Evolutionary conservation across 2,113 vertebrate genomes (phyloP), one percentile per base, ranked within the genome.

Genomic region (Megaleporinus macrocephalus): DNA sequence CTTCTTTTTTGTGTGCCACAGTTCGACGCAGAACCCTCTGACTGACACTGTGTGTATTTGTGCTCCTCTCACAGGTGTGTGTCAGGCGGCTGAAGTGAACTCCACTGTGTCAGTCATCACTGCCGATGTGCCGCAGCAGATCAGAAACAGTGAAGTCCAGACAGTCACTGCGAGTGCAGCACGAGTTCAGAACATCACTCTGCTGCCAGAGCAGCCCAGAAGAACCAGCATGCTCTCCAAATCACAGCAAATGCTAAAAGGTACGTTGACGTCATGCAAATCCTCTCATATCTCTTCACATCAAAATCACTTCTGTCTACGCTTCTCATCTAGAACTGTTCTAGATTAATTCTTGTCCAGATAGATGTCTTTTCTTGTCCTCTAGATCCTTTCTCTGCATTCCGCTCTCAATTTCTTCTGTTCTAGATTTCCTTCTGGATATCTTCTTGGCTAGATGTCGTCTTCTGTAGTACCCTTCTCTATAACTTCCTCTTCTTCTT

Each of bases 161-260:
- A 26, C 24, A 10, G 57, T 61, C 6, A n/a, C 57, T 61, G 57
- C 26, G n/a, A 11, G 20, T 11, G 12, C 57, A 61, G 11, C n/a
- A 24, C 57, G 1, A 61, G 10, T 24, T 26, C n/a, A 26, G 24
- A n/a, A 57, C 57, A 9, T 61, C 57, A 61, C 57, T 10, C 57
- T 61, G n/a, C n/a, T 61, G 57, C 57, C 57, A 5, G 57, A 61
- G 24, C 57, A 3, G 57, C 57, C 57, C 57, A 61, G n/a, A 61
- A 26, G n/a, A 61, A 26, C 22, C 57, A 61, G 22, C 12, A 11
- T 61, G 57, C 1, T 2, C 24, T 61, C 76, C 68, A 78, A 24
- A 55, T 30, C 69, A 47, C 24, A 63, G 18, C 70, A 78, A 68
- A 22, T 36, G 18, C 68, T 30, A 2, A 83, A 83, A 83, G 82